Evolutionary conservation across 2,113 vertebrate genomes (phyloP).

Genomic region (Leucosticte australis): DNA sequence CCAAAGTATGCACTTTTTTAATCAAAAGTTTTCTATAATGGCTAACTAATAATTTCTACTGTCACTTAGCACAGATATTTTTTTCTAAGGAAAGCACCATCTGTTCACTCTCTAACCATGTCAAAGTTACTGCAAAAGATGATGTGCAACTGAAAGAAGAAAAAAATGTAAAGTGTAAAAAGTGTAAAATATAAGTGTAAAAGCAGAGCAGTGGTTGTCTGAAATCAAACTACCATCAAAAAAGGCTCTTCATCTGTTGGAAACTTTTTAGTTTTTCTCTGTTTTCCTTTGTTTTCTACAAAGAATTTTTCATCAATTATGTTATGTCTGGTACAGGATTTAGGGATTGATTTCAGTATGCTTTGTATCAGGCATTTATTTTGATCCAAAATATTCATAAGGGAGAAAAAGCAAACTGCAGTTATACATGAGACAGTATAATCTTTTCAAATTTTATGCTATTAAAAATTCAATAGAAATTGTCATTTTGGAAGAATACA

Average conservation of each 20-base stretch:
- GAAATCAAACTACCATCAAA: not conserved
- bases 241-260: not conserved
- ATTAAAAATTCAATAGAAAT: not conserved
- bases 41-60: not conserved
- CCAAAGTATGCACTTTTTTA: not conserved
- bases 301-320: not conserved
- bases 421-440: not conserved
- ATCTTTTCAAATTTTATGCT: not conserved
- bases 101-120: not conserved
- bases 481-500: not conserved
- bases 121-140: not conserved
- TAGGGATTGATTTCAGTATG: not conserved
- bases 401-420: not conserved
- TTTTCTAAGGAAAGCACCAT: not conserved
- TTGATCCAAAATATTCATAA: not conserved
- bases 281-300: not conserved
- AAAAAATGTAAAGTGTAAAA: not conserved
- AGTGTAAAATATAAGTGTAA: not conserved
- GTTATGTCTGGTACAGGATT: not conserved
- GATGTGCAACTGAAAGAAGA: not conserved
- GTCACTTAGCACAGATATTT: not conserved
- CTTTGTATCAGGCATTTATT: not conserved
- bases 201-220: not conserved
- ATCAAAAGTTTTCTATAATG: not conserved
- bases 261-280: not conserved